phyloP scores from a whole-genome alignment of 2,888 invertebrate genomes.

The Coremacera marginata region DNA sequence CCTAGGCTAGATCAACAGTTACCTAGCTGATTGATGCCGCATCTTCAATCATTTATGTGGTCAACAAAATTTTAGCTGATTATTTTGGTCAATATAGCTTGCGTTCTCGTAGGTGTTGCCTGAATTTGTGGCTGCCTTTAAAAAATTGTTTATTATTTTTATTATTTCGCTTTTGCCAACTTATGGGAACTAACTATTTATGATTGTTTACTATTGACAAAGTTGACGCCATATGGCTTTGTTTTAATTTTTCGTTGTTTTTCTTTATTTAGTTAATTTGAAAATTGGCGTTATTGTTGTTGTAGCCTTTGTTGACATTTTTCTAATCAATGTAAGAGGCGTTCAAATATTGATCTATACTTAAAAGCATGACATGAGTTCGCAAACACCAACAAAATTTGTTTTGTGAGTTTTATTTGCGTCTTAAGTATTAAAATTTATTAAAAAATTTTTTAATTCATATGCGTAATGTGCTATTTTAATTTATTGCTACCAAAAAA shows the following conservation, averaged over 20 bases:
- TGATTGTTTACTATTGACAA: background rate
- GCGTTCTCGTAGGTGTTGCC: too few relatives aligned
- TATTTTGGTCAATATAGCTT: too few relatives aligned
- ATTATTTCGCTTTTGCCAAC: background rate
- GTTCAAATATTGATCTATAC: background rate
- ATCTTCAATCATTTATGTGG: background rate
- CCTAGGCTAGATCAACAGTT: background rate
- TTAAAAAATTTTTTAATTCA: too few relatives aligned
- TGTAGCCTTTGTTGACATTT: background rate
- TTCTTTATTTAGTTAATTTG: too few relatives aligned
- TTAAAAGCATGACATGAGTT: background rate
- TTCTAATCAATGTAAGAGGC: background rate
- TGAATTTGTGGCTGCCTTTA: background rate
- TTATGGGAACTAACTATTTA: background rate
- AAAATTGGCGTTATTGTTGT: background rate
- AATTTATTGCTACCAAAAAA: too few relatives aligned
- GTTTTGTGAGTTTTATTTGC: too few relatives aligned
- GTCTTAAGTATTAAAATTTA: too few relatives aligned
- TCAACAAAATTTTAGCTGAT: background rate
- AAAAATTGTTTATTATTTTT: background rate
- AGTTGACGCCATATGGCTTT: too few relatives aligned
- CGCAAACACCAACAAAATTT: background rate
- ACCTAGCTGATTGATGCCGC: background rate
- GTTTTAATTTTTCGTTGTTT: too few relatives aligned
- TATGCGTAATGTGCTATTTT: too few relatives aligned